These are phyloP conservation scores for Cyphomyrus plagiostoma DNA, from an alignment of 2,113 vertebrate species.

Conservation along the genomic window DNA sequence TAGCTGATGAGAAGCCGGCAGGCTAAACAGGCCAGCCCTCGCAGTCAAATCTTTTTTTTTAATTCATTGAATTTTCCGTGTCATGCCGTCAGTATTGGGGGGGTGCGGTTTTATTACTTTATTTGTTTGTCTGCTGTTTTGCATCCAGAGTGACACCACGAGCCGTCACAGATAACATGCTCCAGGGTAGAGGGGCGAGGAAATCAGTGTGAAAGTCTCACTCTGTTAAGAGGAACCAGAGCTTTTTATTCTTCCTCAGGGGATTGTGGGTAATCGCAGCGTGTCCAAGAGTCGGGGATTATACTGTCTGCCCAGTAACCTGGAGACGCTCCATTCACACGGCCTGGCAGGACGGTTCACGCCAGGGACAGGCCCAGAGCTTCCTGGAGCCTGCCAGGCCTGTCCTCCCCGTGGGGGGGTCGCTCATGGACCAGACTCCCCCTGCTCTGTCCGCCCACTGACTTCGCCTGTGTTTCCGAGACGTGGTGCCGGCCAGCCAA, in stretches of 20 bases:
- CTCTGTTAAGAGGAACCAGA: neutral
- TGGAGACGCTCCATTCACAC: neutral
- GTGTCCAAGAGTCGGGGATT: neutral
- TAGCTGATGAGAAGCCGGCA: neutral
- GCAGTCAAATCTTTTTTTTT: neutral
- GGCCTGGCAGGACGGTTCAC: neutral
- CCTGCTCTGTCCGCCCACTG: neutral
- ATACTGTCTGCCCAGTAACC: neutral
- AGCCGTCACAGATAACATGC: neutral
- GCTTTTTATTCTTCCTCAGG: neutral
- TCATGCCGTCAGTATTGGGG: neutral
- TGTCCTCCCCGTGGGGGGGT: constrained; percentile 22
- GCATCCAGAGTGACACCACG: neutral
- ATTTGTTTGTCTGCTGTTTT: constrained; percentile 1
- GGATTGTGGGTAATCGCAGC: neutral
- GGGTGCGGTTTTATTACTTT: neutral
- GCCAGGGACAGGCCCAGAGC: neutral
- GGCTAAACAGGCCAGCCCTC: neutral
- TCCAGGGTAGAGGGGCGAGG: neutral
- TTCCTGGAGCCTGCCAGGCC: neutral
- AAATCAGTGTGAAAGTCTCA: neutral
- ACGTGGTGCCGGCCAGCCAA: neutral
- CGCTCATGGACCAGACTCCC: constrained; percentile 16
- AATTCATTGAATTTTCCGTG: neutral
- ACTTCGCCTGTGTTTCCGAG: neutral